Evolutionary conservation across 2,888 invertebrate species (phyloP), one percentile per base, ranked within the genome.

Genomic region (Ischnura elegans): DNA sequence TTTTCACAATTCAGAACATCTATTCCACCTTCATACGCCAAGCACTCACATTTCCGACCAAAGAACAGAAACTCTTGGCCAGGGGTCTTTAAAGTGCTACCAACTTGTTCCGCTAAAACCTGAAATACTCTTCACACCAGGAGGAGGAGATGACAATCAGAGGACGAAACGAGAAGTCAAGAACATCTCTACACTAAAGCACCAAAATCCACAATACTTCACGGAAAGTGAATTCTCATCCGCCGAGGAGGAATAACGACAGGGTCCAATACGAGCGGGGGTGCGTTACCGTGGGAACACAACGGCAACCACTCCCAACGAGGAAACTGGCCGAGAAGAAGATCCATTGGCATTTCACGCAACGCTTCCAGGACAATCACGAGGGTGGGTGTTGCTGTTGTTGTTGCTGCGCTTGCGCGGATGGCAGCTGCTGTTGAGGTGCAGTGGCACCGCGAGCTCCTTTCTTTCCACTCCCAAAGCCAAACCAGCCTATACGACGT

Each of bases 141-240:
- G 43, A 61, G 90, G 61, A 90, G 55, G 36, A 55, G 47, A 51
- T 21, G 51, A 51, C 36, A 6, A 87, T 47, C 47, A 29, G 87
- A 61, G 90, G 90, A 61, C 43, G 90, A 90, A 43, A 90, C 19
- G 51, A 90, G 36, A 42, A 43, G 90, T 61, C 55, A 90, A 90
- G 90, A 90, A 90, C 90, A 61, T 55, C 42, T 55, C 90, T 90
- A 90, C 25, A 36, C 90, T 90, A 90, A 90, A 90, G 90, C 90
- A 90, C 90, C 90, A 90, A 90, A 76, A 90, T 90, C 90, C 90
- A 90, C 90, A 90, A 90, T 90, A 90, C 90, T 90, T 51, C 55
- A 90, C 43, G 21, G 90, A 43, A 55, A 90, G 61, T 43, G n/a
- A 43, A 61, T 55, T 61, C 25, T 90, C 90, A 55, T 42, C 43